These are phyloP conservation scores for Siderastrea radians DNA, from an alignment of 92 coral and sea anemone species.

Conservation along the genomic window DNA sequence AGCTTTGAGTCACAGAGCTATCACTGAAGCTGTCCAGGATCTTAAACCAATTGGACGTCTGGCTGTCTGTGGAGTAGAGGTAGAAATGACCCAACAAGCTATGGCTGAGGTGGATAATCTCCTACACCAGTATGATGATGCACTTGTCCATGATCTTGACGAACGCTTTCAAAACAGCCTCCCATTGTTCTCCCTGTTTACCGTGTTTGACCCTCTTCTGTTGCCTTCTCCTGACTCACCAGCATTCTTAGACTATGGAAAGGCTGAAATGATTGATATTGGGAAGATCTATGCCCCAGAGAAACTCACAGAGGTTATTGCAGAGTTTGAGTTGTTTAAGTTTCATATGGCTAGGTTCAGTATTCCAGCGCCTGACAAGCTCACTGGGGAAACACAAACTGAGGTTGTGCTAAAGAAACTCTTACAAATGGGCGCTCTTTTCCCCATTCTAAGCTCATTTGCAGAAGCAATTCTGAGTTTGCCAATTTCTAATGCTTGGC, in stretches of 20 bases:
- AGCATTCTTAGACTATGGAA: slow-evolving; percentile 42
- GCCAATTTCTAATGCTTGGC: slow-evolving; percentile 49
- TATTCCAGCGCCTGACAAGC: slow-evolving; percentile 37
- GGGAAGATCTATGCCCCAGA: slow-evolving; percentile 18
- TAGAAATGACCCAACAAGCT: neutral
- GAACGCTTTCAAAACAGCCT: slow-evolving; percentile 41
- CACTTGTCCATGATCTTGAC: slow-evolving; percentile 50
- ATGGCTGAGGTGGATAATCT: too few species aligned
- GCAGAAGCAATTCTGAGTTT: slow-evolving; percentile 30
- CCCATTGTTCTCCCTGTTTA: slow-evolving; percentile 43
- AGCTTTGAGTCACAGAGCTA: slow-evolving; percentile 50
- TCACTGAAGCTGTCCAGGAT: slow-evolving; percentile 28
- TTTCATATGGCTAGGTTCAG: slow-evolving; percentile 4
- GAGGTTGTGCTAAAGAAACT: slow-evolving; percentile 16
- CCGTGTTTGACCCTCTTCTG: slow-evolving; percentile 42
- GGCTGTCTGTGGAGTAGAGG: slow-evolving; percentile 29
- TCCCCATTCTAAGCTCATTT: slow-evolving; percentile 18
- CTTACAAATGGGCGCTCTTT: slow-evolving; percentile 5
- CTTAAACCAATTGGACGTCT: slow-evolving; percentile 40
- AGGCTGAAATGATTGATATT: slow-evolving; percentile 25
- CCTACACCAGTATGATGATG: slow-evolving; percentile 10
- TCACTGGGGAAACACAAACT: slow-evolving; percentile 42
- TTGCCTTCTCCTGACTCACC: slow-evolving; percentile 39
- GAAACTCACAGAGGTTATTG: neutral
- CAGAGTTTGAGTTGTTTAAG: slow-evolving; percentile 9